phyloP scores from a whole-genome alignment of 1,140 invertebrate species.

The Globodera rostochiensis region DNA sequence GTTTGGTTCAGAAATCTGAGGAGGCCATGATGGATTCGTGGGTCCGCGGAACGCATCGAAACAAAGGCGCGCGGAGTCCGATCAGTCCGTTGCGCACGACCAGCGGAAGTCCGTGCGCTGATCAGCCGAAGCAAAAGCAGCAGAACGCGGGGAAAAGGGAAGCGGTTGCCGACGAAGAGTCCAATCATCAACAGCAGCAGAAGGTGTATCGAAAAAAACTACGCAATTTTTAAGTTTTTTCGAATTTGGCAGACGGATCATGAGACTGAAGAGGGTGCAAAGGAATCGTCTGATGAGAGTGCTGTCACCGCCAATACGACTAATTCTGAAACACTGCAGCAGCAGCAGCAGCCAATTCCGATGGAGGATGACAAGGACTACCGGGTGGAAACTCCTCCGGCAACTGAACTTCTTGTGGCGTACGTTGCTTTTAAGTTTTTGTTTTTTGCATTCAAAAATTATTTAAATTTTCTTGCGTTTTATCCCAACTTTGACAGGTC shows the following conservation, averaged over 20 bases:
- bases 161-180: slow-evolving; percentile 31
- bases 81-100: neutral
- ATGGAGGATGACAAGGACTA: slow-evolving; percentile 12
- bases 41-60: slow-evolving; percentile 23
- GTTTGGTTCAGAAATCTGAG: slow-evolving; percentile 27
- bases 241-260: neutral
- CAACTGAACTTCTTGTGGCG: neutral
- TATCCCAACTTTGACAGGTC: neutral
- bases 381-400: neutral
- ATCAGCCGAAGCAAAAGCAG: neutral
- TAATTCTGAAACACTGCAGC: neutral
- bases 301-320: no score
- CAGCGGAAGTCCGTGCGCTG: neutral
- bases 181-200: slow-evolving; percentile 11
- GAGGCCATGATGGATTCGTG: slow-evolving; percentile 31
- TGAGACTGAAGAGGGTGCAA: neutral
- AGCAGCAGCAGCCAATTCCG: neutral
- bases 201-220: neutral
- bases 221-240: neutral
- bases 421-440: neutral
- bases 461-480: no score
- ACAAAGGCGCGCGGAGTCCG: slow-evolving; percentile 14
- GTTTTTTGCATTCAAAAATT: neutral
- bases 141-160: slow-evolving; percentile 2
- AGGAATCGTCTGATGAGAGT: neutral